Percentiles rank a stretch among this genome's conserved stretches.
Evolutionary conservation across 2,113 vertebrate genomes (phyloP).

Genomic region (Patagioenas fasciata): DNA sequence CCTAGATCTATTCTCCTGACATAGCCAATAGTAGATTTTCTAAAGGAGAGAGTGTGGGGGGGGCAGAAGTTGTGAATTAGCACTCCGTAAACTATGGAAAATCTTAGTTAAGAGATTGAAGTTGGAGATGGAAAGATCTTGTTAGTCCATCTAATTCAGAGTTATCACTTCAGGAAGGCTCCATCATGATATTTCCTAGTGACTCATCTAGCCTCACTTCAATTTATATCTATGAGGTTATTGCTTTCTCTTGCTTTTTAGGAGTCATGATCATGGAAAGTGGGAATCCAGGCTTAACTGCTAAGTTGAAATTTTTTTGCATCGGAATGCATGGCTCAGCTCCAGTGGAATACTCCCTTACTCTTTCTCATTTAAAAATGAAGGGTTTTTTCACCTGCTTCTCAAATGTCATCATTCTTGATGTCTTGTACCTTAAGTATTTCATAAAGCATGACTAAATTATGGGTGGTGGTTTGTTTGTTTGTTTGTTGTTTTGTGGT

Average conservation of each 20-base stretch:
- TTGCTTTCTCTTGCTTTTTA: constrained; percentile 6
- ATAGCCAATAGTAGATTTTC: not conserved
- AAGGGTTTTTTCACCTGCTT: not conserved
- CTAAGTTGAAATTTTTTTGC: not conserved
- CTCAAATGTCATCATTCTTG: not conserved
- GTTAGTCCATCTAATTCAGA: not conserved
- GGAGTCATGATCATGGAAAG: not conserved
- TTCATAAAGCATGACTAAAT: not conserved
- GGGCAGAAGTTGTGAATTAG: not conserved
- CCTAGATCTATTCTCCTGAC: not conserved
- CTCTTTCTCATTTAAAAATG: not conserved
- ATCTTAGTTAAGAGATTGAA: not conserved
- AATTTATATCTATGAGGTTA: not conserved
- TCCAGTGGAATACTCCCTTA: not conserved
- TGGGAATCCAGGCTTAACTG: not conserved
- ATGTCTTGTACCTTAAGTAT: not conserved
- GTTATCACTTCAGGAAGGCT: not conserved
- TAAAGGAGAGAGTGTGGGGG: not conserved
- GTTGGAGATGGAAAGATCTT: not conserved
- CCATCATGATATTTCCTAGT: not conserved
- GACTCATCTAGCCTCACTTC: not conserved
- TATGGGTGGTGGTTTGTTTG: too few relatives aligned
- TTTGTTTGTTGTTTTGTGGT: too few relatives aligned
- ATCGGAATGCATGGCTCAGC: not conserved
- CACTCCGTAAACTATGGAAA: not conserved